Evolutionary conservation across 2,888 invertebrate genomes (phyloP).

Genomic region (Hybos culiciformis): DNA sequence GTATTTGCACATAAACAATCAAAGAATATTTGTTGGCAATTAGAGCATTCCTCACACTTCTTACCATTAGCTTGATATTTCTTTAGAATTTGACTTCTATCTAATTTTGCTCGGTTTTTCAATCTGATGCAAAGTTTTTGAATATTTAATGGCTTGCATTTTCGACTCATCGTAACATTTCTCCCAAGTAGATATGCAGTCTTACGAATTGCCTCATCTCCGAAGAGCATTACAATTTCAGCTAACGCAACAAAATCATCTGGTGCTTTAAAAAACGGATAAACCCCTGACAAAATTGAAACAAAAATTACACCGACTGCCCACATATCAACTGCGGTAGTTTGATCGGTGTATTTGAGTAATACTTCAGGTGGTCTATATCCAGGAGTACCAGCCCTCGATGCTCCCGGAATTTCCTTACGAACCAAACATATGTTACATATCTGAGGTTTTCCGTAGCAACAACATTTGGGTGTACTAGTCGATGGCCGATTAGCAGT

Average conservation of each 20-base stretch:
- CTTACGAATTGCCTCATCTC: conserved; percentile 51
- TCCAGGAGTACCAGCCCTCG: conserved; percentile 79
- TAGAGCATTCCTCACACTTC: conserved; percentile 27
- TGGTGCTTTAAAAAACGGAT: conserved; percentile 71
- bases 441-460: conserved; percentile 51
- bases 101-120: conserved; percentile 29
- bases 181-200: conserved; percentile 51
- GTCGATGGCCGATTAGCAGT: conserved; percentile 24
- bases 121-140: conserved; percentile 36
- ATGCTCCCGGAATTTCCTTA: conserved; percentile 53
- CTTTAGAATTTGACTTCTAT: conserved; percentile 23
- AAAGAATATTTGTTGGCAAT: conserved; percentile 33
- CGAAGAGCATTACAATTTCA: conserved; percentile 69
- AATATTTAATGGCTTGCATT: conserved; percentile 38
- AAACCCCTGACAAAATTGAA: conserved; percentile 60
- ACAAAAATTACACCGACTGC: conserved; percentile 74
- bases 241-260: conserved; percentile 68
- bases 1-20: conserved; percentile 35
- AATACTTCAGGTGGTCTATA: conserved; percentile 79
- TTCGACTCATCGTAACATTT: conserved; percentile 40
- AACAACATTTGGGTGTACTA: conserved; percentile 41
- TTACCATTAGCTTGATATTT: conserved; percentile 25
- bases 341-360: conserved; percentile 64
- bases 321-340: conserved; percentile 80
- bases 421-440: conserved; percentile 54